Evolutionary conservation across 2,797 vertebrate species (phyloP).

Genomic region (Brachymystax lenok): DNA sequence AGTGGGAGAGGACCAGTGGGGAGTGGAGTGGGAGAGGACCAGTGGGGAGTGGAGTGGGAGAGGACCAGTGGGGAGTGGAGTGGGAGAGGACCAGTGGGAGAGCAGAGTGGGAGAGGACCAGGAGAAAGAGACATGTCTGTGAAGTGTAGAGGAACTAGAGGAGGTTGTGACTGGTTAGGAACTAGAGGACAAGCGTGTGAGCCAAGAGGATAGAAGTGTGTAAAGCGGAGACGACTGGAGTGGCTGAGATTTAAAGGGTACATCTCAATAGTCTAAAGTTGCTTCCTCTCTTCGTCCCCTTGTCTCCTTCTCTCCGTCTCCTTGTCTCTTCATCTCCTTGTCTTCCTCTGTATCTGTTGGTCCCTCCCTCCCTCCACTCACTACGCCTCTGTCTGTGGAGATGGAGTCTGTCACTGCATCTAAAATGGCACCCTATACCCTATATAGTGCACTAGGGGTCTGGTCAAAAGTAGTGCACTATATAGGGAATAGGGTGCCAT

Average conservation of each 20-base stretch:
- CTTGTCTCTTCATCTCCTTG: background rate
- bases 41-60: too few relatives aligned
- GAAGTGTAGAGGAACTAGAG: background rate
- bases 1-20: too few relatives aligned
- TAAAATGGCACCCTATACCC: background rate
- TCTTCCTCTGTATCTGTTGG: background rate
- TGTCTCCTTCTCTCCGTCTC: slow-evolving; percentile 12
- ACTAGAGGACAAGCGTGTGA: background rate
- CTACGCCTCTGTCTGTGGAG: background rate
- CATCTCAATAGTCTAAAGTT: background rate
- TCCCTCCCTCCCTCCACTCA: background rate
- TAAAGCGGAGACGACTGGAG: too few relatives aligned
- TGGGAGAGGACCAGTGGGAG: too few relatives aligned
- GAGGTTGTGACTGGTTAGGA: background rate
- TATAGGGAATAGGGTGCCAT: background rate
- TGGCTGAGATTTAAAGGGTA: too few relatives aligned
- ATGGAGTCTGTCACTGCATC: background rate
- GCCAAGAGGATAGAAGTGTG: too few relatives aligned
- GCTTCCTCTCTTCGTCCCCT: slow-evolving; percentile 22
- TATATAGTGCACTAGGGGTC: background rate
- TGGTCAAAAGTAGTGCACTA: background rate
- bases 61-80: too few relatives aligned
- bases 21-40: too few relatives aligned
- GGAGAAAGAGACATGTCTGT: background rate
- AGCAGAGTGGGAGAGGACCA: too few relatives aligned